A percentile compares a stretch with the other conserved stretches of the same genome.
Evolutionary conservation across 2,113 vertebrate genomes (phyloP).

Genomic region (Chaetura pelagica): DNA sequence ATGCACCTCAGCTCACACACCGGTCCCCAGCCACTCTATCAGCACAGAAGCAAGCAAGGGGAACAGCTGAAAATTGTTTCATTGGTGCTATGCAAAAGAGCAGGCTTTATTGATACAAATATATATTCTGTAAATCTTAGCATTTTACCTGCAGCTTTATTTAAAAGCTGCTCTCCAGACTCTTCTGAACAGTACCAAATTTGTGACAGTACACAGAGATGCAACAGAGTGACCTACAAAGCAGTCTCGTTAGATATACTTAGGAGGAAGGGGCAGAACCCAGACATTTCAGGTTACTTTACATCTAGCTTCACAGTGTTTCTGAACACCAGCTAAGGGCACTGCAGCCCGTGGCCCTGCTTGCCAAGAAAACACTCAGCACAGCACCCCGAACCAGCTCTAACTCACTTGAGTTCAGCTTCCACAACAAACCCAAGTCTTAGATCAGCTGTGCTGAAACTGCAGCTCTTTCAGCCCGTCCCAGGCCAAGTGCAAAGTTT

Average conservation of each 20-base stretch:
- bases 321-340: neutral
- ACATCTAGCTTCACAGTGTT: neutral
- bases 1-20: neutral
- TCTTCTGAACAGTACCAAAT: neutral
- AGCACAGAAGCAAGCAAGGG: accelerated
- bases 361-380: neutral
- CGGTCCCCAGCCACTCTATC: neutral
- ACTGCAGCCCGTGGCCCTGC: neutral
- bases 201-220: neutral
- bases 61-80: neutral
- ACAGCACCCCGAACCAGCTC: neutral
- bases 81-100: neutral
- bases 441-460: neutral
- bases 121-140: neutral
- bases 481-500: neutral
- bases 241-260: neutral
- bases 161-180: neutral
- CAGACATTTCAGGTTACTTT: neutral
- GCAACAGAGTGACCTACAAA: neutral
- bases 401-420: neutral
- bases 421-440: neutral
- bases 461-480: neutral
- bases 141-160: neutral
- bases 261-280: neutral
- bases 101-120: neutral